These are phyloP conservation scores for Danaus plexippus DNA, from an alignment of 1,140 invertebrate genomes.

Conservation along the genomic window DNA sequence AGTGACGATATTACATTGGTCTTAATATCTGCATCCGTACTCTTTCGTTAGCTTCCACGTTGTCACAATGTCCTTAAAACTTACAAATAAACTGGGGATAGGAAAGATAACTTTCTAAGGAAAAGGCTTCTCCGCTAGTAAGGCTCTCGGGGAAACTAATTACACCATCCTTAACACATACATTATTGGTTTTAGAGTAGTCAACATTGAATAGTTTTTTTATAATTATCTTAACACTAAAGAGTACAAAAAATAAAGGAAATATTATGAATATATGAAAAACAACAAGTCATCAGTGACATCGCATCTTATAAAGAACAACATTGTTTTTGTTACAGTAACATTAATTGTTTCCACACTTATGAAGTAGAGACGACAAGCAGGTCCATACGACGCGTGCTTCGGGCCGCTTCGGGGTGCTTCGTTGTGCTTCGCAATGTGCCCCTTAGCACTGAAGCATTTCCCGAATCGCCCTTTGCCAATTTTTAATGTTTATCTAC, in stretches of 20 bases:
- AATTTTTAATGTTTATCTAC: slow-evolving; percentile 34
- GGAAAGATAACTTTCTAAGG: slow-evolving; percentile 57
- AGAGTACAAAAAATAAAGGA: slow-evolving; percentile 73
- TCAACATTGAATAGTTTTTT: slow-evolving; percentile 70
- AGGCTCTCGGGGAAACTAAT: slow-evolving; percentile 66
- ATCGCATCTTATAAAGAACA: slow-evolving; percentile 68
- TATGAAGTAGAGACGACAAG: slow-evolving; percentile 53
- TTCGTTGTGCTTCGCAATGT: slow-evolving; percentile 18
- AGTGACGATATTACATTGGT: slow-evolving; percentile 33
- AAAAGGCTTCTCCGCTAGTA: slow-evolving; percentile 63
- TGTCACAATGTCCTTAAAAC: slow-evolving; percentile 24
- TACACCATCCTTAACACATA: slow-evolving; percentile 63
- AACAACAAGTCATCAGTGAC: slow-evolving; percentile 69
- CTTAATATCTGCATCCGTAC: slow-evolving; percentile 22
- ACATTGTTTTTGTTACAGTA: slow-evolving; percentile 68
- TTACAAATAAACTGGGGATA: slow-evolving; percentile 38
- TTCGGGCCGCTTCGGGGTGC: neutral
- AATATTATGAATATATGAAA: slow-evolving; percentile 71
- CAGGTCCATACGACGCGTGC: slow-evolving; percentile 31
- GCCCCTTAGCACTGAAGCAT: slow-evolving; percentile 18
- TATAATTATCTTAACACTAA: slow-evolving; percentile 70
- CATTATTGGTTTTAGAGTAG: slow-evolving; percentile 67
- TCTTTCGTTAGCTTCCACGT: slow-evolving; percentile 27
- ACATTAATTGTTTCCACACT: slow-evolving; percentile 60
- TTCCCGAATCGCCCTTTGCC: slow-evolving; percentile 22